Evolutionary conservation across 2,888 invertebrate species (phyloP).

Genomic region (Patella ulyssiponensis): DNA sequence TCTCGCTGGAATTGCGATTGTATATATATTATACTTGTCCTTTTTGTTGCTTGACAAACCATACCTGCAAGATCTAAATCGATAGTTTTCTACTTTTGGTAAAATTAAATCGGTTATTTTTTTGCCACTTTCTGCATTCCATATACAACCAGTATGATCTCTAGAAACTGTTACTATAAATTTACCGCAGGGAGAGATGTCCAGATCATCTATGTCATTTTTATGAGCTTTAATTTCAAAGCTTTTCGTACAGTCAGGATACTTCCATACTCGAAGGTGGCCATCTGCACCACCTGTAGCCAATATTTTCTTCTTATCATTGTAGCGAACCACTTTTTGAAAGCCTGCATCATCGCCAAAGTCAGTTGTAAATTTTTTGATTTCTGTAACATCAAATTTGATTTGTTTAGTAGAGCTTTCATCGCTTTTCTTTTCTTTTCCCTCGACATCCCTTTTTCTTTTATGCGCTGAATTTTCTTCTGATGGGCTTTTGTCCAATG

Average conservation of each 20-base stretch:
- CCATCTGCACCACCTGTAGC: conserved; percentile 95
- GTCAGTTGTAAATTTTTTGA: conserved; percentile 69
- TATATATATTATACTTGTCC: conserved; percentile 78
- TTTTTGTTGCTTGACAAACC: conserved; percentile 81
- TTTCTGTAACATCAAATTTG: conserved; percentile 68
- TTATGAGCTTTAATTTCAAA: conserved; percentile 84
- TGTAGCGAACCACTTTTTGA: conserved; percentile 88
- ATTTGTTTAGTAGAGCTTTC: conserved; percentile 55
- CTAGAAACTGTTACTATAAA: conserved; percentile 88
- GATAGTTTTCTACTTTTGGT: conserved; percentile 73
- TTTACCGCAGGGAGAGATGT: conserved; percentile 86
- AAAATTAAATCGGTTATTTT: conserved; percentile 82
- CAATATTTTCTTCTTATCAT: conserved; percentile 84
- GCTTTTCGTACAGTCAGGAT: conserved; percentile 83
- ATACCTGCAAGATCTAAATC: conserved; percentile 71
- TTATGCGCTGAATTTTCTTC: neutral
- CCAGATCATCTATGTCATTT: conserved; percentile 94
- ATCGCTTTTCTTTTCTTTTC: conserved; percentile 20
- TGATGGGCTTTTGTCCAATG: conserved; percentile 34
- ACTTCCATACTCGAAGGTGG: conserved; percentile 88
- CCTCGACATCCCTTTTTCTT: conserved; percentile 38
- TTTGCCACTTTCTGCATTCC: conserved; percentile 81
- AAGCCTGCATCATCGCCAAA: conserved; percentile 81
- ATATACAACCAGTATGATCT: conserved; percentile 87
- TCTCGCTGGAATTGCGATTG: conserved; percentile 83